These are phyloP conservation scores for Pollachius pollachius DNA, from an alignment of 2,113 vertebrate genomes.

Conservation along the genomic window DNA sequence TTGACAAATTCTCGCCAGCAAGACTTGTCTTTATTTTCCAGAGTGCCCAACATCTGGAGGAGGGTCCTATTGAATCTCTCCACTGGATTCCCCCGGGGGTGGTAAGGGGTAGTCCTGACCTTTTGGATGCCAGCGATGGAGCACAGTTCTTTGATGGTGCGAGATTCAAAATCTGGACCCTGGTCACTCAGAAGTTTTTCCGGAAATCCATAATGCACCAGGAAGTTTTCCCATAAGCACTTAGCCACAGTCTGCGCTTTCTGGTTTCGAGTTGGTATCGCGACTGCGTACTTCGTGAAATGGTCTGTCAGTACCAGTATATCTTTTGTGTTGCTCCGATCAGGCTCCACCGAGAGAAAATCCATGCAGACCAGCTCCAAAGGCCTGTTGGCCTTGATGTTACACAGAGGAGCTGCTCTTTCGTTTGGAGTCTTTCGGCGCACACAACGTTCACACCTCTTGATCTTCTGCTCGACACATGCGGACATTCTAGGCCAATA, in stretches of 20 bases:
- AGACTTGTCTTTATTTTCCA: not conserved
- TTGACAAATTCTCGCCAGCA: not conserved
- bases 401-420: no score
- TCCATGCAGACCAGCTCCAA: not conserved
- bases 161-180: not conserved
- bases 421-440: no score
- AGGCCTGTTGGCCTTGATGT: not conserved
- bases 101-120: not conserved
- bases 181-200: not conserved
- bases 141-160: not conserved
- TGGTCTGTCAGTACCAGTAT: not conserved
- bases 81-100: not conserved
- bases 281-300: not conserved
- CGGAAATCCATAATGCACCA: not conserved
- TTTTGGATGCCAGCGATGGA: not conserved
- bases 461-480: not conserved
- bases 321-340: not conserved
- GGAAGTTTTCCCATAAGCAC: not conserved
- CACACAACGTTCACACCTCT: not conserved
- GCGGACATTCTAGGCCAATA: no score
- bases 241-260: not conserved
- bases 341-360: not conserved
- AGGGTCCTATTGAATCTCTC: not conserved
- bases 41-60: not conserved
- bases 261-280: not conserved